These are phyloP conservation scores for Corella eumyota DNA, from an alignment of 23 tunicate genomes.

Conservation along the genomic window DNA sequence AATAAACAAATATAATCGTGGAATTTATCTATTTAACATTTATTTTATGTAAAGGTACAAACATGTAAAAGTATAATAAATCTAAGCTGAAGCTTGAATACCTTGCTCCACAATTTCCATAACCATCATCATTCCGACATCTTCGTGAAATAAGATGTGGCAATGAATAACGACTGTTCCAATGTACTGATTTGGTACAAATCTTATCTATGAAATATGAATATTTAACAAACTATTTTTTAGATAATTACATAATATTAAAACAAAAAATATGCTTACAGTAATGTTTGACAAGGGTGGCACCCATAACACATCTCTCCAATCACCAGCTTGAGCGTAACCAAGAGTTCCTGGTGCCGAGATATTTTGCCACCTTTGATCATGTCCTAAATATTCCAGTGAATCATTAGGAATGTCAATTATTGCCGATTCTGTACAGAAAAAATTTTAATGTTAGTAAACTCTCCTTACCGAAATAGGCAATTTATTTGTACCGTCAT, in stretches of 20 bases:
- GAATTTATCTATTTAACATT: too few species aligned
- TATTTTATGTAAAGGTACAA: too few species aligned
- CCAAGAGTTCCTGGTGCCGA: slow-evolving; percentile 27
- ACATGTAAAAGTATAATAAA: too few species aligned
- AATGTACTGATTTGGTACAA: slow-evolving; percentile 4
- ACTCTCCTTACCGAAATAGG: too few species aligned
- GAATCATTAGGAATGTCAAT: background rate
- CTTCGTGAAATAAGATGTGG: slow-evolving; percentile 22
- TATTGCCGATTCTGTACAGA: too few species aligned
- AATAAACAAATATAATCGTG: too few species aligned
- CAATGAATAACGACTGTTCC: slow-evolving; percentile 45
- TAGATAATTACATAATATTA: too few species aligned
- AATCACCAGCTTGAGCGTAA: slow-evolving; percentile 39
- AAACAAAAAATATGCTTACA: too few species aligned
- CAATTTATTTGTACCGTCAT: too few species aligned
- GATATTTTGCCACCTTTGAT: slow-evolving; percentile 14
- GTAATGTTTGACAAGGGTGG: slow-evolving; percentile 71
- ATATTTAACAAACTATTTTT: background rate
- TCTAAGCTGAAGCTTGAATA: too few species aligned
- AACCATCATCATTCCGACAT: slow-evolving; percentile 46
- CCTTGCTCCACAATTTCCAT: slow-evolving; percentile 12
- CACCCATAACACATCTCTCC: slow-evolving; percentile 35
- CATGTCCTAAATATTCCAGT: slow-evolving; percentile 5
- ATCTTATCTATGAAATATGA: slow-evolving; percentile 11
- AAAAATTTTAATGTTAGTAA: too few species aligned